Evolutionary conservation across 2,113 vertebrate genomes (phyloP), one percentile per base, ranked within the genome.

Genomic region (Equus quagga): DNA sequence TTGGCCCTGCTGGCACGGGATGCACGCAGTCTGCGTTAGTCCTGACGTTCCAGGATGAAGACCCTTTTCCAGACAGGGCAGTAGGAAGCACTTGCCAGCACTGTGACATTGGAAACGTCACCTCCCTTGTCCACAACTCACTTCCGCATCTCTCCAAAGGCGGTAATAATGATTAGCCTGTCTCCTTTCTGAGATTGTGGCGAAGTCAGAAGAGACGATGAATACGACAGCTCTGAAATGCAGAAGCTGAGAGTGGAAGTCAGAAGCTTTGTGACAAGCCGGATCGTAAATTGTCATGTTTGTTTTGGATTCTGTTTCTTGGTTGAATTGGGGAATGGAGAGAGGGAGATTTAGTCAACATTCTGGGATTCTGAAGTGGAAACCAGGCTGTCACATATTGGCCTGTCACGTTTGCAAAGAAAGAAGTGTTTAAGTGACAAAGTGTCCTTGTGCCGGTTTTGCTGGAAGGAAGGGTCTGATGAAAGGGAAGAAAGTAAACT

Each of bases 151-250:
- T 19, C 7, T 19, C 36, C 28, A 67, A 41, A 65, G 14, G 44
- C 9, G 0, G 2, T 1, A 15, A 19, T 8, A 3, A 10, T 13
- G 46, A 9, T 15, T 12, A 14, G 18, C 65, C 60, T 23, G 49
- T 7, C 64, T 72, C 9, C 36, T 56, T 76, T 36, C 82, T 23
- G 2, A 54, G 24, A 21, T 14, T 24, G 21, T 44, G 31, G n/a
- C 64, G 33, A 18, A 9, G 17, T 72, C 33, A 31, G 26, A 83
- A 73, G 44, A 9, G 60, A 3, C 70, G 4, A 3, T 9, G 31
- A 28, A 26, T 5, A 3, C 36, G 21, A 21, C 19, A 54, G 33
- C 33, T 56, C 44, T 24, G 49, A 33, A 26, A 17, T 33, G 18
- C 62, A 23, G 60, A 83, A 51, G 62, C 60, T 0, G 5, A 11